Evolutionary conservation across 2,888 invertebrate genomes (phyloP).

Genomic region (Catonia carolina): DNA sequence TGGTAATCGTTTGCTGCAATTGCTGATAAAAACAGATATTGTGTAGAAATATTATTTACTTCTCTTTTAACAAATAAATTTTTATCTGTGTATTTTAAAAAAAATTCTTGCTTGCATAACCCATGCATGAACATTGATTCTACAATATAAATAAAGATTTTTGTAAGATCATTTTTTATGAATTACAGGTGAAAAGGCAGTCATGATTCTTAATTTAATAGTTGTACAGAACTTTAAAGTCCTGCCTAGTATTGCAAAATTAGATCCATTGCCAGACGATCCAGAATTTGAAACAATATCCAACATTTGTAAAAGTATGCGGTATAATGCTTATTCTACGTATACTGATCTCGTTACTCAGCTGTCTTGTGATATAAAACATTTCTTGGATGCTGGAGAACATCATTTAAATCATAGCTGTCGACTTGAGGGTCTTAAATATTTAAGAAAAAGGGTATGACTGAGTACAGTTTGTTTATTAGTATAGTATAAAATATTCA

Average conservation of each 20-base stretch:
- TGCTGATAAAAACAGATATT: too few relatives aligned
- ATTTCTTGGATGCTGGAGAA: conserved; percentile 45
- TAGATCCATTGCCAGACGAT: conserved; percentile 50
- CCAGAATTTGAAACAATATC: conserved; percentile 40
- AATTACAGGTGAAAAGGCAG: conserved; percentile 38
- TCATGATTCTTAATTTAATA: conserved; percentile 45
- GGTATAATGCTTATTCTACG: conserved; percentile 29
- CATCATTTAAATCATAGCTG: conserved; percentile 34
- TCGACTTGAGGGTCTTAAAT: conserved; percentile 48
- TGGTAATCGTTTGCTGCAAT: too few relatives aligned
- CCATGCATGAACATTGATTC: too few relatives aligned
- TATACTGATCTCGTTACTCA: too few relatives aligned
- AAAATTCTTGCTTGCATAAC: too few relatives aligned
- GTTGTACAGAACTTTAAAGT: conserved; percentile 49
- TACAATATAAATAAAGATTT: too few relatives aligned
- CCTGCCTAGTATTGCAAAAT: conserved; percentile 43
- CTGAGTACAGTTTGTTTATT: too few relatives aligned
- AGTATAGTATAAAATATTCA: too few relatives aligned
- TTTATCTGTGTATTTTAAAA: too few relatives aligned
- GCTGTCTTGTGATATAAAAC: conserved; percentile 42
- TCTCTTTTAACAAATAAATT: too few relatives aligned
- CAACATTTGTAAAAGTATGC: conserved; percentile 39
- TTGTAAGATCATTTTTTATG: too few relatives aligned
- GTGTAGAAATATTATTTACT: too few relatives aligned
- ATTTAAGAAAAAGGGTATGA: conserved; percentile 44